Evolutionary conservation across 2,888 invertebrate species (phyloP).

Genomic region (Melikaiella ostensackeni): DNA sequence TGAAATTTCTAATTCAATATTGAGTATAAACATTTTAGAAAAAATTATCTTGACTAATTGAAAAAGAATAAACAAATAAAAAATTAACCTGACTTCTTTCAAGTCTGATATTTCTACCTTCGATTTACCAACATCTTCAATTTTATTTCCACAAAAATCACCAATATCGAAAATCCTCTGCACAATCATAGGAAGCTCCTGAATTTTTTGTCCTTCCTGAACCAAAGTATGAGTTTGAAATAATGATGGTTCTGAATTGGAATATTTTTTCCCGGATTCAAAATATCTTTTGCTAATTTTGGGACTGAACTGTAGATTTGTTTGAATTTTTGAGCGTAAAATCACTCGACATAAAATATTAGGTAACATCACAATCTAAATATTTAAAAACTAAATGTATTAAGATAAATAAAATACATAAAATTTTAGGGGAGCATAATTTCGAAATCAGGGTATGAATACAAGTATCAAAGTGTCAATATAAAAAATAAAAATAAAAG

Average conservation of each 20-base stretch:
- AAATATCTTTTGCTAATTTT: constrained; percentile 55
- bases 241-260: constrained; percentile 47
- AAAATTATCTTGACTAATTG: no score
- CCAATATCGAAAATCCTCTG: constrained; percentile 77
- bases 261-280: constrained; percentile 45
- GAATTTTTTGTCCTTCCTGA: constrained; percentile 84
- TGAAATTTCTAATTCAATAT: no score
- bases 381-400: neutral
- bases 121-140: neutral
- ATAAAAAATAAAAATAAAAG: neutral
- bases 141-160: constrained; percentile 59
- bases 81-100: neutral
- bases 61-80: neutral
- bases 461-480: neutral
- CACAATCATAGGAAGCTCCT: constrained; percentile 84
- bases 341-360: constrained; percentile 6
- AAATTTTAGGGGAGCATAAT: neutral
- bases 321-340: constrained; percentile 37
- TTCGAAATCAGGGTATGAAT: neutral
- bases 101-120: neutral
- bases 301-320: constrained; percentile 14
- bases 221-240: constrained; percentile 79
- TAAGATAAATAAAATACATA: neutral
- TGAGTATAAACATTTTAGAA: no score
- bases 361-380: neutral